Conservation (phyloP, 2,113 vertebrate species). For the Willisornis vidua region DNA sequence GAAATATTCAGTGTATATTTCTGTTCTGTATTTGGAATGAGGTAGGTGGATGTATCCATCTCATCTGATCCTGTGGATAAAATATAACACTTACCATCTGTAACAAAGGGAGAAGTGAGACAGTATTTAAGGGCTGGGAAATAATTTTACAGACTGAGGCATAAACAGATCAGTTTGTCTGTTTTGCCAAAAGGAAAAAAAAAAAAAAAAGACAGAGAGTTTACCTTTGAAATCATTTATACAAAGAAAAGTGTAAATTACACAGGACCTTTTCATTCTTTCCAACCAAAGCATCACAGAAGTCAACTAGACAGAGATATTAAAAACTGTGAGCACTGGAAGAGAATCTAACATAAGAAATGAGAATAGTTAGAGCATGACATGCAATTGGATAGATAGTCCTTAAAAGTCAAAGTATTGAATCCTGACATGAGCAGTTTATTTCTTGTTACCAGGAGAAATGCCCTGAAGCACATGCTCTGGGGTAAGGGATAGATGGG, state of each 20-base stretch:
- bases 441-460: background rate
- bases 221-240: background rate
- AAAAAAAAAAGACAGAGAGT: background rate
- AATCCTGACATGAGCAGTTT: background rate
- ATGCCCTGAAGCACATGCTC: background rate
- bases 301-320: background rate
- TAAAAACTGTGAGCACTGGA: background rate
- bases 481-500: background rate
- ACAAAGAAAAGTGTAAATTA: background rate
- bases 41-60: background rate
- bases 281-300: background rate
- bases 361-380: background rate
- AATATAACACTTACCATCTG: constrained; percentile 17
- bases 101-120: background rate
- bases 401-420: background rate
- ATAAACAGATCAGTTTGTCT: background rate
- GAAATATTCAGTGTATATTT: background rate
- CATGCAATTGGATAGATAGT: background rate
- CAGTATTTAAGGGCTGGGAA: background rate
- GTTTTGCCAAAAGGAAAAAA: background rate
- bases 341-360: background rate
- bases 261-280: background rate
- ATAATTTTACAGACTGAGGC: background rate
- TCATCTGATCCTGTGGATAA: background rate
- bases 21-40: constrained; percentile 3